These are phyloP conservation scores for Yponomeuta evonymella DNA, from an alignment of 2,888 invertebrate species.

Conservation along the genomic window DNA sequence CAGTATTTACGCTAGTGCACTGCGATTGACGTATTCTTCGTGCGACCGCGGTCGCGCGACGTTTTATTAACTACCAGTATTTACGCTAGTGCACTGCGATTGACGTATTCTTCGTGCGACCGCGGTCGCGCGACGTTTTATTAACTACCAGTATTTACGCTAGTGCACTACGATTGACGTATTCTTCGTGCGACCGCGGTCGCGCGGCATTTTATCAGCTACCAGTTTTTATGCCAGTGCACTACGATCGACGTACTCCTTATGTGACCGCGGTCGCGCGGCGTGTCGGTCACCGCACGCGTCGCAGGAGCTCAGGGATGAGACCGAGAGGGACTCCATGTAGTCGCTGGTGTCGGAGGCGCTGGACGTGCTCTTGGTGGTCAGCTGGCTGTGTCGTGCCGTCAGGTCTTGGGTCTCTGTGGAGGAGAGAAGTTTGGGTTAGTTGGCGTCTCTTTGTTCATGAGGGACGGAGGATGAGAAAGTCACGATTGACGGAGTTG, in stretches of 20 bases:
- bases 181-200: constrained; percentile 65
- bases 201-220: constrained; percentile 37
- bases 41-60: constrained; percentile 33
- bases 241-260: constrained; percentile 59
- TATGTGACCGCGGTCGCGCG: constrained; percentile 61
- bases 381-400: constrained; percentile 74
- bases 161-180: constrained; percentile 45
- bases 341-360: constrained; percentile 86
- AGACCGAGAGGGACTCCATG: constrained; percentile 82
- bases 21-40: background rate
- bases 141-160: background rate
- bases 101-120: background rate
- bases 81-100: background rate
- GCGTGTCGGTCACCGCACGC: constrained; percentile 70
- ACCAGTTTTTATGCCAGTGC: background rate
- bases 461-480: too few species aligned
- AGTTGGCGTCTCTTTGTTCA: background rate
- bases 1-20: background rate
- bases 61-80: constrained; percentile 22
- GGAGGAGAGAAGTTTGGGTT: background rate
- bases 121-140: constrained; percentile 37
- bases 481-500: too few species aligned
- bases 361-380: constrained; percentile 79
- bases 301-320: constrained; percentile 81
- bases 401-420: constrained; percentile 65